Evolutionary conservation across 1,140 invertebrate species (phyloP).

Genomic region (Eueides isabella): DNA sequence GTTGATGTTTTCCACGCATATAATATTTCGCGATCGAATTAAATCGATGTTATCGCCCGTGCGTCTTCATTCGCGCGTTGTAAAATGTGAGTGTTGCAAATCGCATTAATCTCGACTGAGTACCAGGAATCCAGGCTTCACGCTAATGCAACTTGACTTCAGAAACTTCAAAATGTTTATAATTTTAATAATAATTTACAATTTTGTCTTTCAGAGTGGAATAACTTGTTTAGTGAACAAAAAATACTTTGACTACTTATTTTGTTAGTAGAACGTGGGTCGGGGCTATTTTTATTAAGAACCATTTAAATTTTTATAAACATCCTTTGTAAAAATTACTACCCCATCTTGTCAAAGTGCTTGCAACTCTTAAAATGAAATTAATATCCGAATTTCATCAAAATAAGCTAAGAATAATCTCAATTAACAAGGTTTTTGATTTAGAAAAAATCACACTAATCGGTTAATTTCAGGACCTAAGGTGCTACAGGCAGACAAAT

Average conservation of each 20-base stretch:
- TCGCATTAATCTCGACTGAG: conserved; percentile 57
- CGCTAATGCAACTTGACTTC: conserved; percentile 53
- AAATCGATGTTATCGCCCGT: conserved; percentile 61
- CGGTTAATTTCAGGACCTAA: too few species aligned
- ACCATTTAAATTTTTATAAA: too few species aligned
- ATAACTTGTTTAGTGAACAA: background rate
- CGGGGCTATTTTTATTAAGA: too few species aligned
- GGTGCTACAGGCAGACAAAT: too few species aligned
- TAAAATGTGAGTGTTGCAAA: conserved; percentile 50
- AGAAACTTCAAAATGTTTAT: conserved; percentile 43
- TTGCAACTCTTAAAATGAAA: too few species aligned
- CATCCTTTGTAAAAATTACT: too few species aligned
- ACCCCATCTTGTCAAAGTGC: too few species aligned
- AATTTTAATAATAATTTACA: conserved; percentile 18
- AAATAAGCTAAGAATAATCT: too few species aligned
- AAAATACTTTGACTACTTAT: background rate
- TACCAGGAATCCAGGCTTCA: conserved; percentile 55
- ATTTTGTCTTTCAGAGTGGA: conserved; percentile 1
- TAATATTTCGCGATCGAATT: conserved; percentile 68
- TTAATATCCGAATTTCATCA: too few species aligned
- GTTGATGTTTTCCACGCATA: conserved; percentile 63
- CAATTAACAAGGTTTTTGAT: too few species aligned
- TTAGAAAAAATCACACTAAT: too few species aligned
- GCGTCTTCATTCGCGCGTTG: conserved; percentile 57
- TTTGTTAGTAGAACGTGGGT: too few species aligned